Evolutionary conservation across 37 sponge, comb jelly and placozoan species (phyloP).

Genomic region (Cladorhizidae sp.): DNA sequence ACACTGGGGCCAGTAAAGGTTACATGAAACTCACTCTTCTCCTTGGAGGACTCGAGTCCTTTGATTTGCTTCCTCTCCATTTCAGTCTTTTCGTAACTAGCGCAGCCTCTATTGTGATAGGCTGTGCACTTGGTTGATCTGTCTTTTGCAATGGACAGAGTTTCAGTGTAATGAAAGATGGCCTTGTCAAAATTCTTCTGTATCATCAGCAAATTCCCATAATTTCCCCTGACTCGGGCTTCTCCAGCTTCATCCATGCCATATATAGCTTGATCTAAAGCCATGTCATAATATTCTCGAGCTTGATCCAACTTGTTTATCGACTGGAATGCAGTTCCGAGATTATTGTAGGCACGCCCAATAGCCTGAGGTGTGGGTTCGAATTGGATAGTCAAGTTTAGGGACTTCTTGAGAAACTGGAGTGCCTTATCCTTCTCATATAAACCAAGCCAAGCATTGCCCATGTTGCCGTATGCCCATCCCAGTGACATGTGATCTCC

Average conservation of each 20-base stretch:
- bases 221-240: constrained; percentile 69
- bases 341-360: constrained; percentile 69
- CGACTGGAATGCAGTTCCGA: constrained; percentile 71
- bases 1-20: constrained; percentile 21
- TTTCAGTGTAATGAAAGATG: constrained; percentile 63
- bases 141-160: constrained; percentile 56
- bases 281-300: constrained; percentile 66
- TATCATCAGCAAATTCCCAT: constrained; percentile 69
- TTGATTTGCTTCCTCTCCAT: constrained; percentile 4
- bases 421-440: constrained; percentile 62
- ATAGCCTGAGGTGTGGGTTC: constrained; percentile 64
- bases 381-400: constrained; percentile 39
- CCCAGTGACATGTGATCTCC: constrained; percentile 52
- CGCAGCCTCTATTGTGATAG: constrained; percentile 79
- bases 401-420: constrained; percentile 35
- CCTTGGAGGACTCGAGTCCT: neutral
- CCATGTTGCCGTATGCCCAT: constrained; percentile 80
- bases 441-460: constrained; percentile 69
- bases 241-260: constrained; percentile 62
- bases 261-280: constrained; percentile 69
- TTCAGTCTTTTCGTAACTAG: constrained; percentile 54
- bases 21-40: neutral
- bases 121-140: constrained; percentile 46
- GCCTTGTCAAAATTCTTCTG: constrained; percentile 52
- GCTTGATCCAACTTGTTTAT: constrained; percentile 46